These are phyloP conservation scores for Parnassius glacialis DNA, from an alignment of 2,888 invertebrate species.

Conservation along the genomic window DNA sequence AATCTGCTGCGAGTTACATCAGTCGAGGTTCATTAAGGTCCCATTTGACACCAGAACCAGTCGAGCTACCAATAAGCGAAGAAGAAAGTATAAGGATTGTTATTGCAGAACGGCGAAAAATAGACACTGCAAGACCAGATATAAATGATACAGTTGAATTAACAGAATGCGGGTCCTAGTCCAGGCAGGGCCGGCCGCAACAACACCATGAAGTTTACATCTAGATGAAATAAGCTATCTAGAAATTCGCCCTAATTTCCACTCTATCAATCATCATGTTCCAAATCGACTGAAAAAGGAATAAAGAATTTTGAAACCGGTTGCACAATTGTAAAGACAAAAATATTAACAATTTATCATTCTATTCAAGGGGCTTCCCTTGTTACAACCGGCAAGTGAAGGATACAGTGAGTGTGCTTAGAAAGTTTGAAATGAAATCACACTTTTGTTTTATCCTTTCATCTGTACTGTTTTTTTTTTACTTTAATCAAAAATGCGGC, in stretches of 20 bases:
- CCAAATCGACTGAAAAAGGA: constrained; percentile 52
- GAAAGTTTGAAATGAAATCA: constrained; percentile 40
- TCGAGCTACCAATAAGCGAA: constrained; percentile 58
- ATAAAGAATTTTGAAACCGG: constrained; percentile 66
- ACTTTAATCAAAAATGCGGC: constrained; percentile 54
- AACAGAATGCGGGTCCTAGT: constrained; percentile 73
- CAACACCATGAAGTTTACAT: constrained; percentile 77
- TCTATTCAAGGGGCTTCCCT: constrained; percentile 14
- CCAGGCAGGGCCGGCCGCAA: constrained; percentile 78
- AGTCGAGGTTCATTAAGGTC: constrained; percentile 48
- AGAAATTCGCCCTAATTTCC: constrained; percentile 33
- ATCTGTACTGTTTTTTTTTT: neutral
- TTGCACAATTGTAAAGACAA: constrained; percentile 54
- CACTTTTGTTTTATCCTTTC: constrained; percentile 38
- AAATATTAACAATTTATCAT: constrained; percentile 28
- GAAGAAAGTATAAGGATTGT: constrained; percentile 82
- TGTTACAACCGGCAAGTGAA: constrained; percentile 14
- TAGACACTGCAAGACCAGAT: constrained; percentile 70
- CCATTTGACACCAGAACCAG: constrained; percentile 46
- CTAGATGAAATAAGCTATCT: constrained; percentile 45
- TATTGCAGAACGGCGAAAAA: constrained; percentile 81
- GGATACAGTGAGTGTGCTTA: constrained; percentile 38
- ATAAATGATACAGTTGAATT: constrained; percentile 65
- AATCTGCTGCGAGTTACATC: constrained; percentile 52
- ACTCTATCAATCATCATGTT: constrained; percentile 43